Conservation (phyloP, 2,797 vertebrate species). For the Acanthurus leucopareius region DNA sequence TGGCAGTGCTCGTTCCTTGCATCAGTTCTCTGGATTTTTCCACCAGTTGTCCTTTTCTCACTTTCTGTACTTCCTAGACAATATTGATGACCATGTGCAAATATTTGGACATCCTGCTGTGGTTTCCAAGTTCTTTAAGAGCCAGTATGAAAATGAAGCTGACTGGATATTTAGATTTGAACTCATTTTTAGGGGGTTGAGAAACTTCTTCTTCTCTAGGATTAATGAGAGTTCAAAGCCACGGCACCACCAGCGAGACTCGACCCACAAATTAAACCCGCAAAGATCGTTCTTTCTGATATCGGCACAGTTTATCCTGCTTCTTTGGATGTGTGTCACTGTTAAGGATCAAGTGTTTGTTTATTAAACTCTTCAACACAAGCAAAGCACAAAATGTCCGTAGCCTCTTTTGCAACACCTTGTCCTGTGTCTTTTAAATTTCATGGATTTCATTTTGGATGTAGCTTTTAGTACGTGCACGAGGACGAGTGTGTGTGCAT, state of each 20-base stretch:
- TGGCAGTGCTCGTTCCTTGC: conserved; percentile 12
- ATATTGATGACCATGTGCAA: conserved; percentile 18
- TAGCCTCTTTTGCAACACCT: conserved; percentile 47
- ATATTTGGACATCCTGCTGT: conserved; percentile 33
- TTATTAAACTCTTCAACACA: conserved; percentile 21
- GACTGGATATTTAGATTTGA: conserved; percentile 18
- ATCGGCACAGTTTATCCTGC: conserved; percentile 28
- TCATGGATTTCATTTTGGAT: conserved; percentile 63
- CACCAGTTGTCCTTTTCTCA: conserved; percentile 11
- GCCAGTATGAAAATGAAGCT: conserved; percentile 14
- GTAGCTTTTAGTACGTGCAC: conserved; percentile 27
- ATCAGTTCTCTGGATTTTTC: conserved; percentile 37
- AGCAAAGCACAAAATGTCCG: conserved; percentile 57
- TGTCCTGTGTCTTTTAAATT: conserved; percentile 50
- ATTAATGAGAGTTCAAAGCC: neutral
- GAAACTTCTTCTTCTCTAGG: conserved; percentile 8
- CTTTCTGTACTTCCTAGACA: conserved; percentile 13
- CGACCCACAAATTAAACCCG: conserved; percentile 26
- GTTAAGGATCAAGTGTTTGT: conserved; percentile 43
- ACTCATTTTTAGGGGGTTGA: neutral
- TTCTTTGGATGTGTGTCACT: conserved; percentile 36
- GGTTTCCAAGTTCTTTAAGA: conserved; percentile 21
- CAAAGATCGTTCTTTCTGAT: conserved; percentile 31
- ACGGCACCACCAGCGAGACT: neutral
- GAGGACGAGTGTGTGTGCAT: neutral